Conservation (phyloP, 2,113 vertebrate species). For the Edolisoma coerulescens region DNA sequence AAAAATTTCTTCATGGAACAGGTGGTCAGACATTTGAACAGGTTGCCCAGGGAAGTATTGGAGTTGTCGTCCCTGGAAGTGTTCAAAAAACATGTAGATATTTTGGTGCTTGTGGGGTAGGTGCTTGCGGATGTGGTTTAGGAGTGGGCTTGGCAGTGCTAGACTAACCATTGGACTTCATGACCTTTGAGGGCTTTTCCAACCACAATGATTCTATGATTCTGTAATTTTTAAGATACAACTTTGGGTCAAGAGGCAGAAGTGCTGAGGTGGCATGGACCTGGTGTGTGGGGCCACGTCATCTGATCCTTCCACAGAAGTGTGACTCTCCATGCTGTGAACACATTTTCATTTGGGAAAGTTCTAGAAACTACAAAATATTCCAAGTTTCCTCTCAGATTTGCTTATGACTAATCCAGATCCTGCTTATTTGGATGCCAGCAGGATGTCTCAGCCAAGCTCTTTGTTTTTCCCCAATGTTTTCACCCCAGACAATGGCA, state of each 20-base stretch:
- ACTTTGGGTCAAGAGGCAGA: neutral
- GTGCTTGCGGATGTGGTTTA: neutral
- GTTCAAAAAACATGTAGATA: neutral
- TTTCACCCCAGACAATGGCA: neutral
- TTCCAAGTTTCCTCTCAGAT: neutral
- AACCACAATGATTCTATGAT: neutral
- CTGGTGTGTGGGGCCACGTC: neutral
- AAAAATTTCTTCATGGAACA: neutral
- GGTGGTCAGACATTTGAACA: neutral
- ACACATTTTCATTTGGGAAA: neutral
- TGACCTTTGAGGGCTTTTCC: neutral
- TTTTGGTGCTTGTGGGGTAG: too few species aligned
- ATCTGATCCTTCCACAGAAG: neutral
- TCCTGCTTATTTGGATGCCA: neutral
- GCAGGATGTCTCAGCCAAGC: neutral
- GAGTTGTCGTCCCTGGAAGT: neutral
- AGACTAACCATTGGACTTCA: neutral
- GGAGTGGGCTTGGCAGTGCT: neutral
- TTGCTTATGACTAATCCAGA: neutral
- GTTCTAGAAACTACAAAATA: neutral
- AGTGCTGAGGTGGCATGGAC: neutral
- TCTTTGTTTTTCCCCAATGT: fast-evolving
- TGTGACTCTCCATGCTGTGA: neutral
- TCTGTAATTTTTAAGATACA: neutral
- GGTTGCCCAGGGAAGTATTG: neutral